phyloP scores from a whole-genome alignment of 2,113 vertebrate species.

The Megaleporinus macrocephalus region DNA sequence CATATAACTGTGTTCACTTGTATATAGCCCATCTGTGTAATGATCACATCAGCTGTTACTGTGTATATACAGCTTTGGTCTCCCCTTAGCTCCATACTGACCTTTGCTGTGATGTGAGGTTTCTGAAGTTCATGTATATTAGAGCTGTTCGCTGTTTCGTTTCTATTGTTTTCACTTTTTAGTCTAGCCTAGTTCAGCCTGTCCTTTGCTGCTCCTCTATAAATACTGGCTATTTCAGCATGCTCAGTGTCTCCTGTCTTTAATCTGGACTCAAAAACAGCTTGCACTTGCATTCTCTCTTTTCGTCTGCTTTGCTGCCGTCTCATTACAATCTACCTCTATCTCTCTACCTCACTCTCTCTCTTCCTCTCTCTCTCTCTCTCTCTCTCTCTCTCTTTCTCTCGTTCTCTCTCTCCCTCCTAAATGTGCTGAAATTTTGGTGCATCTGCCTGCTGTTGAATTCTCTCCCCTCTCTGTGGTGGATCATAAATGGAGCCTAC shows the following conservation, averaged over 20 bases:
- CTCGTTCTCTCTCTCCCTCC: slow-evolving; percentile 8
- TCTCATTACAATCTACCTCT: background rate
- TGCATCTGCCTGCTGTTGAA: background rate
- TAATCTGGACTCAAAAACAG: background rate
- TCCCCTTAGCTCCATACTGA: background rate
- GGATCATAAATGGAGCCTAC: slow-evolving; percentile 35
- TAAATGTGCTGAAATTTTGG: background rate
- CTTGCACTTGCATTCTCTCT: background rate
- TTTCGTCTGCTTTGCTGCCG: background rate
- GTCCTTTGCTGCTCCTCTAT: background rate
- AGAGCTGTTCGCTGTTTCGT: background rate
- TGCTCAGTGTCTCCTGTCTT: background rate
- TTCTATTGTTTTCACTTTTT: background rate
- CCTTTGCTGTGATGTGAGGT: background rate
- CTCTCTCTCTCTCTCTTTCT: background rate
- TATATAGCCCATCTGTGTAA: background rate
- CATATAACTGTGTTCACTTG: background rate
- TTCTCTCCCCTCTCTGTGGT: slow-evolving; percentile 3
- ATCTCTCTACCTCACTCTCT: slow-evolving; percentile 1
- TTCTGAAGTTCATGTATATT: background rate
- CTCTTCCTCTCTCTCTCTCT: background rate
- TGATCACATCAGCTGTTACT: background rate
- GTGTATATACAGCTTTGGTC: background rate
- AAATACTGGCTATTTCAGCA: background rate
- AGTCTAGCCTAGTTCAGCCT: background rate